Base-by-base conservation (phyloP, 2,888 invertebrate genomes). In the Ganaspis brasiliensis region DNA sequence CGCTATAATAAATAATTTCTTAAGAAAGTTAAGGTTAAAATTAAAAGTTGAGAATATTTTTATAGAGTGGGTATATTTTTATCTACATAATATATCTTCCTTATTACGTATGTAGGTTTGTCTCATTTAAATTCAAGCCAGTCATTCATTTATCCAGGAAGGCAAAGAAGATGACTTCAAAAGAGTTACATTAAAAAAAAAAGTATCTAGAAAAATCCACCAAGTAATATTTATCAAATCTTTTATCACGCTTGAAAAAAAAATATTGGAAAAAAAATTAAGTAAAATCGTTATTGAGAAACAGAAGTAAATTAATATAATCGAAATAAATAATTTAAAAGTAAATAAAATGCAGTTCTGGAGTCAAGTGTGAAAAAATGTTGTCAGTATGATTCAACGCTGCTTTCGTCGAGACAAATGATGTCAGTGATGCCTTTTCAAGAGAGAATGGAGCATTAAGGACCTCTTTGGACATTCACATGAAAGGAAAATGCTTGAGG, bases 401-500 rank as follows among this genome's bases (percentile, higher is more conserved):
- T 31, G 59, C 16, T 35, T 63, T 63, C 63, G 63, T 40, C 63
- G 19, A 63, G 40, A 63, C 63, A 40, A 71, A 55, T 71, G 52
- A 71, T 55, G 71, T 55, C 26, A 52, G 49, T 71, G 52, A 71
- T 71, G 71, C 71, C 49, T 52, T 71, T 71, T 71, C 24, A 55
- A 71, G 55, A 71, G 52, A 71, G 71, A 71, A 71, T 71, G 70
- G 70, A 70, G 26, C 49, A 52, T 70, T 52, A 55, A 52, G 52
- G 55, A 52, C 71, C 40, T 71, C 71, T 52, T 63, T 37, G 63
- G 63, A 19, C 63, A 37, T 63, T 63, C 40, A 14, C 40, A 37
- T 37, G 63, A 40, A 40, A 19, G 37, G 63, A 37, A 63, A 63
- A 59, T 59, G 59, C 59, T 59, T 19, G n/a, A 31, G 59, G 59